Conservation (phyloP, 2,113 vertebrate genomes). For the Campylomormyrus numenius region DNA sequence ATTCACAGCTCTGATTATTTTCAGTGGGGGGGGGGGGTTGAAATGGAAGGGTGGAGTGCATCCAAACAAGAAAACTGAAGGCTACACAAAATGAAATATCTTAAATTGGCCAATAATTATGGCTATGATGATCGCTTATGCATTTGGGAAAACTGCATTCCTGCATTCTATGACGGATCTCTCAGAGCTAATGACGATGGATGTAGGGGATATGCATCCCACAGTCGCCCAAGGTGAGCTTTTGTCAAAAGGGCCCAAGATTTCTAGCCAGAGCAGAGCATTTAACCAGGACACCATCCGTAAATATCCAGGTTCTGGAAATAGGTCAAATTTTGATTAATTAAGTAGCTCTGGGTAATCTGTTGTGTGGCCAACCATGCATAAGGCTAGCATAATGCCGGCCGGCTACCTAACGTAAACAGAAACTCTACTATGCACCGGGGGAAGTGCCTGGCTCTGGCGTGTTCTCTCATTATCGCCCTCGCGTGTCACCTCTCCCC, state of each 20-base stretch:
- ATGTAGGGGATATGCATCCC: background rate
- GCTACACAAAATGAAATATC: background rate
- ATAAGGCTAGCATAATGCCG: background rate
- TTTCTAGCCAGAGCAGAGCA: background rate
- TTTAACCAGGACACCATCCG: background rate
- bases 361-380: background rate
- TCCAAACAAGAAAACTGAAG: background rate
- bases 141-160: background rate
- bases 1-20: background rate
- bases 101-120: background rate
- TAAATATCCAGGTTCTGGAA: background rate
- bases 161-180: background rate
- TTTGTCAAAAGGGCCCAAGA: background rate
- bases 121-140: background rate
- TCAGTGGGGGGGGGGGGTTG: background rate
- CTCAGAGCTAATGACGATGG: background rate
- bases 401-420: background rate
- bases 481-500: background rate
- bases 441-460: background rate
- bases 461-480: background rate
- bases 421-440: background rate
- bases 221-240: background rate
- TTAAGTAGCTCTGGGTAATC: background rate
- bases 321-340: background rate
- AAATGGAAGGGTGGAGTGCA: background rate